Evolutionary conservation across 2,888 invertebrate species (phyloP).

Genomic region (Melanchra persicariae): DNA sequence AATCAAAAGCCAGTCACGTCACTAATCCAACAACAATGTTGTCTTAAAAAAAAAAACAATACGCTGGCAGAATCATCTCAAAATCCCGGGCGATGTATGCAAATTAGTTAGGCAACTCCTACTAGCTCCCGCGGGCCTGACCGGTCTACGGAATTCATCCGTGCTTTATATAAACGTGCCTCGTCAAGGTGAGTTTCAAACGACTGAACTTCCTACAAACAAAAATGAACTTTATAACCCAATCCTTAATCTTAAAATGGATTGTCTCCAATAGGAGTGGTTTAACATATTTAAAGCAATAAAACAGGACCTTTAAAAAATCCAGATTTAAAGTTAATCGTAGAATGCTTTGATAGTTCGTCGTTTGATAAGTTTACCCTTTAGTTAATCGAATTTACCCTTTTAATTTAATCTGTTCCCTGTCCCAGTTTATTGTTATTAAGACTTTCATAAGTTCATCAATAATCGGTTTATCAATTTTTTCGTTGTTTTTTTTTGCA

Average conservation of each 20-base stretch:
- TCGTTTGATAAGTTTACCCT: not conserved
- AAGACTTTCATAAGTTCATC: not conserved
- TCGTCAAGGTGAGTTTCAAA: slow-evolving; percentile 57
- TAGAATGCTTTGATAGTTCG: slow-evolving; percentile 3
- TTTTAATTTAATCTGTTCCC: not conserved
- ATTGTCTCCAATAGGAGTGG: not conserved
- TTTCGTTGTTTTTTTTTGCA: slow-evolving; percentile 12
- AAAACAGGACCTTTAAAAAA: slow-evolving; percentile 31
- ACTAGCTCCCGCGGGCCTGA: slow-evolving; percentile 66
- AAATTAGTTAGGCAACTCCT: slow-evolving; percentile 74
- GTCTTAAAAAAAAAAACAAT: slow-evolving; percentile 57
- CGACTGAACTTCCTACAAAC: slow-evolving; percentile 4
- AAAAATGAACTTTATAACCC: slow-evolving; percentile 23
- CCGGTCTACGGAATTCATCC: slow-evolving; percentile 69
- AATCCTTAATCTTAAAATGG: not conserved
- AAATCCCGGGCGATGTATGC: slow-evolving; percentile 73
- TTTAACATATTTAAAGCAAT: slow-evolving; percentile 38
- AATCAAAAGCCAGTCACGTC: slow-evolving; percentile 30
- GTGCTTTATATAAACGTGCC: slow-evolving; percentile 67
- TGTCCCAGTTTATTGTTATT: not conserved
- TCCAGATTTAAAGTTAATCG: slow-evolving; percentile 19
- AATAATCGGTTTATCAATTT: not conserved
- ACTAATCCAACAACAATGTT: slow-evolving; percentile 43
- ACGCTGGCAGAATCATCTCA: slow-evolving; percentile 60
- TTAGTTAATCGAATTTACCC: slow-evolving; percentile 15